Evolutionary conservation across 2,888 invertebrate genomes (phyloP), one percentile per base, ranked within the genome.

Genomic region (Atherix ibis): DNA sequence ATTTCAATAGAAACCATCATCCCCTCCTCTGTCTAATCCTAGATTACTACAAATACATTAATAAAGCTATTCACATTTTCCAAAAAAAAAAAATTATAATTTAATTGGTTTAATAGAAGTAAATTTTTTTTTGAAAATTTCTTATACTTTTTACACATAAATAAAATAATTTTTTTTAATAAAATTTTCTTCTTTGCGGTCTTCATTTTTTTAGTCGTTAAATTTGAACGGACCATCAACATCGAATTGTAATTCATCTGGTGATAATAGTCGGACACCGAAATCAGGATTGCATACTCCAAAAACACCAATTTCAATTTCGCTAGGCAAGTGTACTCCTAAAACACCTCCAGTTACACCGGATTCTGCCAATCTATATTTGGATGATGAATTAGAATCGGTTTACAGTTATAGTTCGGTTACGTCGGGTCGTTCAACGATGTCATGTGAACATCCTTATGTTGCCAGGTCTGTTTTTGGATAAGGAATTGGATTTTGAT

Each of bases 391-490:
- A 66, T 58, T 66, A 50, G 83, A 82, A 47, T 84, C 83, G 39
- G 62, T 84, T 40, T 74, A 74, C 50, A 83, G 83, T 54, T 78
- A 76, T 53, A 78, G 78, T 40, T 82, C 82, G 57, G 73, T 73
- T 42, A 81, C 80, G 46, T 80, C 80, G 39, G 77, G 79, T 41
- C 78, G 79, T 32, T 79, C 82, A 12, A 59, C 58, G 39, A 60
- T 60, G 59, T 60, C 61, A 40, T 76, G 83, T 49, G 83, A 84
- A 55, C 83, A 84, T 53, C 80, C 81, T 18, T 79, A 77, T 58
- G 79, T 83, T 41, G 82, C 82, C 40, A 71, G 71, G 59, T 61
- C 33, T 44, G 48, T 29, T 26, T 17, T 16, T 17, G 5, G 22
- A 8, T 22, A 22, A 8, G 10, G 6, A 8, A 8, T 6, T 6